Base-by-base conservation (phyloP, 1,140 invertebrate species). In the Laupala kohalensis region DNA sequence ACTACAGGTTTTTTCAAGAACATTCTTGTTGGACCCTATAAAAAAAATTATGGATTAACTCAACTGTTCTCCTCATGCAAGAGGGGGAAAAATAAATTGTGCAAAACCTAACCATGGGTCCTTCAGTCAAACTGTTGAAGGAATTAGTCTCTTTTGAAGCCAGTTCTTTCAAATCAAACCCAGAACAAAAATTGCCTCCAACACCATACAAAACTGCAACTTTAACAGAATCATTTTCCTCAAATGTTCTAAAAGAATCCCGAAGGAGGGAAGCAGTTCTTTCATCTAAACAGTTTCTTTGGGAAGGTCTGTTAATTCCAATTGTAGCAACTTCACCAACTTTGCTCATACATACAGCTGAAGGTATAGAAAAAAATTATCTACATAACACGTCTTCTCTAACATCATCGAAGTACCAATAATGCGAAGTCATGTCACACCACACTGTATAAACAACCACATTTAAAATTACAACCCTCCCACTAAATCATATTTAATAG, bases 101-200 rank as follows among this genome's bases (percentile, higher is more conserved):
- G 53, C 53, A 62, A 62, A n/a, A 15, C 13, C 13, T n/a, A 62
- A 13, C 13, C n/a, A 62, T 62, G 3, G 53, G 3, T 19, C 5
- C 63, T 23, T 23, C 6, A 64, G n/a, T 64, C 1, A 64, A 64
- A 64, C 13, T 1, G 25, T 23, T 15, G 63, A 24, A 64, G 25
- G 13, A 4, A 5, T 64, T 24, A 37, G 28, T 4, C 12, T 6
- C 68, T 28, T 27, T 28, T 19, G 24, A 25, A 19, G 68, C 27
- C 72, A 92, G 81, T 77, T 91, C 88, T 72, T 89, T 82, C 67
- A 91, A 87, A 81, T 97, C 94, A 79, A 89, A 93, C 6, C 95
- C 95, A 37, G 94, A 88, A 81, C 93, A 96, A 80, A 97, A 97
- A 75, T 89, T 92, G 5, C 94, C 94, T 64, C 94, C 93, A 78